A percentile compares a stretch with the other conserved stretches of the same genome.
phyloP scores from a whole-genome alignment of 2,113 vertebrate species.

The Potamarius usumacintae region DNA sequence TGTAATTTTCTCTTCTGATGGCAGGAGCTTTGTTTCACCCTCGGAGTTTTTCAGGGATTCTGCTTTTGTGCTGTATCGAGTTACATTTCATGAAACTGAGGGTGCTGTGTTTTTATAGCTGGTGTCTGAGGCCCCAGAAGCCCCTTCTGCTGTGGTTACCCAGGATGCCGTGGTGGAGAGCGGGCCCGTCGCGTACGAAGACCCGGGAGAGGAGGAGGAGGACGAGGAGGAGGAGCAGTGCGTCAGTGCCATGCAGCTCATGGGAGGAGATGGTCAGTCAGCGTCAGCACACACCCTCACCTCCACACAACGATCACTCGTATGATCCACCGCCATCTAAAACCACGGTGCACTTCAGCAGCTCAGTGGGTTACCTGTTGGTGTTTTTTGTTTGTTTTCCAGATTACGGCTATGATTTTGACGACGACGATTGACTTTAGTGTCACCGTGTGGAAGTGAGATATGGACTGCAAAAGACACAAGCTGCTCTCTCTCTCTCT shows the following conservation, averaged over 20 bases:
- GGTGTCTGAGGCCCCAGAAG: conserved; percentile 45
- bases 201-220: conserved; percentile 79
- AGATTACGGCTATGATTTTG: conserved; percentile 89
- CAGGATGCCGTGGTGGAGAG: conserved; percentile 79
- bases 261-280: conserved; percentile 82
- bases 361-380: not conserved
- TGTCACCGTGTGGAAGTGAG: not conserved
- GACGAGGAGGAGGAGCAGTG: conserved; percentile 87
- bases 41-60: not conserved
- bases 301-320: not conserved
- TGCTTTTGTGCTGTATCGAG: not conserved
- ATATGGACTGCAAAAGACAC: not conserved
- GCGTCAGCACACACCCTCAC: conserved; percentile 31
- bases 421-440: conserved; percentile 84
- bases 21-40: no score
- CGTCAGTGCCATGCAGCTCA: conserved; percentile 86
- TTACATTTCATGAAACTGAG: not conserved
- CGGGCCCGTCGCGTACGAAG: conserved; percentile 86
- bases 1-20: no score
- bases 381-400: conserved; percentile 51
- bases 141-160: conserved; percentile 39
- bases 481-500: not conserved
- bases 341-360: no score
- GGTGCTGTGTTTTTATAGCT: not conserved
- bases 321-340: not conserved